phyloP scores from a whole-genome alignment of 2,797 vertebrate genomes.

The Morelia viridis region DNA sequence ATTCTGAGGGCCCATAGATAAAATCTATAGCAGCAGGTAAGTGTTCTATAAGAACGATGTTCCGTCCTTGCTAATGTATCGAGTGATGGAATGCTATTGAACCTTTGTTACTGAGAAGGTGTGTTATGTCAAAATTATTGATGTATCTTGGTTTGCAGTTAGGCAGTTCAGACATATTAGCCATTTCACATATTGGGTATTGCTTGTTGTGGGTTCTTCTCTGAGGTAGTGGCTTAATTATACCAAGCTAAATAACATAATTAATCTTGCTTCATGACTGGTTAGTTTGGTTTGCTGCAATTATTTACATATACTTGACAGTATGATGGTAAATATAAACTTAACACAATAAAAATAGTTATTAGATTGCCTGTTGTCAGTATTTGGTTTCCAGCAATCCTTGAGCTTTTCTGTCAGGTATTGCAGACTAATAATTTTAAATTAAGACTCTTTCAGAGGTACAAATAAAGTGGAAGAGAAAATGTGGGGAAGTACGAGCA shows the following conservation, averaged over 20 bases:
- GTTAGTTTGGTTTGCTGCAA: slow-evolving; percentile 40
- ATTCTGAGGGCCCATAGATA: background rate
- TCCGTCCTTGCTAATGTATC: slow-evolving; percentile 6
- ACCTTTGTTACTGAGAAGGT: slow-evolving; percentile 4
- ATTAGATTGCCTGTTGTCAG: background rate
- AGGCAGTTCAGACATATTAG: slow-evolving; percentile 34
- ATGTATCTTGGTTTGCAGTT: slow-evolving; percentile 28
- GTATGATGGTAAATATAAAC: slow-evolving; percentile 24
- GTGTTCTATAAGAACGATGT: slow-evolving; percentile 1
- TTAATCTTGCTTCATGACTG: slow-evolving; percentile 49
- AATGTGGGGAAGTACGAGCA: background rate
- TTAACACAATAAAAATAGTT: slow-evolving; percentile 8
- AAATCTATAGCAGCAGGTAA: slow-evolving; percentile 14
- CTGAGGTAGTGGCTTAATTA: slow-evolving; percentile 46
- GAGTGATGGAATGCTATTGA: slow-evolving; percentile 20
- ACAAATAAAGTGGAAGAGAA: background rate
- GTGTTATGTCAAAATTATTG: slow-evolving; percentile 25
- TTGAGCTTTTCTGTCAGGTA: background rate
- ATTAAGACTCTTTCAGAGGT: background rate
- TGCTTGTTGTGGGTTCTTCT: slow-evolving; percentile 24
- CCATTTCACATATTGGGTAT: slow-evolving; percentile 29
- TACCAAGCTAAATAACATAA: slow-evolving; percentile 54
- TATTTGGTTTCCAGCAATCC: slow-evolving; percentile 1
- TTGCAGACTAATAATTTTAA: background rate
- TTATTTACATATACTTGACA: slow-evolving; percentile 54